Evolutionary conservation across 2,113 vertebrate species (phyloP), one percentile per base, ranked within the genome.

Genomic region (Aramus guarauna): DNA sequence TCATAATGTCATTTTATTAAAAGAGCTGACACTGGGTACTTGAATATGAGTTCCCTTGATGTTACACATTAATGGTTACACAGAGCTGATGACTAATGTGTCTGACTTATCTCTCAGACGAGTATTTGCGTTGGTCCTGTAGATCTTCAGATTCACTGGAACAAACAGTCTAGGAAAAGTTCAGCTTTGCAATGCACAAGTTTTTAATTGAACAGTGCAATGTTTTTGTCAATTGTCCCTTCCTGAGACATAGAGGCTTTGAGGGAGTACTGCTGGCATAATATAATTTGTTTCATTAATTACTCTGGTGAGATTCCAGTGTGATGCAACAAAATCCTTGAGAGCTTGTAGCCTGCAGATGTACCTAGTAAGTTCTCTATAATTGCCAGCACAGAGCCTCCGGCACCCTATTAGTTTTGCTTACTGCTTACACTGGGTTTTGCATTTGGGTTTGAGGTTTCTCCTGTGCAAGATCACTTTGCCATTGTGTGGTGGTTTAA

Each of bases 141-240:
- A 41, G 39, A 41, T 64, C 12, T 64, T 85, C 27, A 69, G 27
- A n/a, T 30, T 68, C 14, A 13, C 18, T 48, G 48, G 32, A 81
- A 73, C 29, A 60, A 74, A 47, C 24, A 53, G 48, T 27, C 37
- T 41, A 52, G 71, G 50, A 78, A 53, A n/a, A 48, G 66, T 43
- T 92, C 0, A 18, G 15, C 43, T 95, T 79, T 69, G 56, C 30
- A 50, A 9, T 69, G 50, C 22, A 27, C 7, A 4, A 67, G 47
- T 26, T 92, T 82, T 77, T 63, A 48, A 52, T 52, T 77, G 69
- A 67, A 59, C 64, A 43, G 19, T 68, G 71, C 59, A 63, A 59
- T 85, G 78, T 80, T 96, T 95, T 97, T 63, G 75, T 95, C 88
- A 75, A 8, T 85, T 96, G 86, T 85, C 92, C 81, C 68, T 95